Percentiles rank a stretch among this genome's conserved stretches.
Conservation (phyloP, 2,888 invertebrate genomes). For the Julus scandinavius region DNA sequence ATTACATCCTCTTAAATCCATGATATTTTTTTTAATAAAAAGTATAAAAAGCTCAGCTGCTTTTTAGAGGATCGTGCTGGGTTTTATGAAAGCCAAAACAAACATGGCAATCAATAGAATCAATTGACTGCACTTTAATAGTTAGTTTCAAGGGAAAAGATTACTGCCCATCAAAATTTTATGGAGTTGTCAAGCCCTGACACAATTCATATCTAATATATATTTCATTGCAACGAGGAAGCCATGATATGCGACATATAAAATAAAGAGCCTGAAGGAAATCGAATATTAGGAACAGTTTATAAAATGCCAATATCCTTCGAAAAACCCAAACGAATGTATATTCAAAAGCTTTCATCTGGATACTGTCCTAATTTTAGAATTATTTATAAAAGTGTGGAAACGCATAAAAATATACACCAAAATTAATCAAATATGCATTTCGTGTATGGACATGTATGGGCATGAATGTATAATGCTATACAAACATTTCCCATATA, state of each 20-base stretch:
- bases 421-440: no score
- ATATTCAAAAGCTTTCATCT: neutral
- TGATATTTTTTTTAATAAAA: neutral
- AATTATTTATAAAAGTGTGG: no score
- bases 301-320: no score
- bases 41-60: neutral
- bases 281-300: neutral
- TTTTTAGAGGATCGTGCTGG: neutral
- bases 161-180: slow-evolving; percentile 17
- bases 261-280: neutral
- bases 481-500: no score
- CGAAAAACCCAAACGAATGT: neutral
- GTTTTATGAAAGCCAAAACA: neutral
- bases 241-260: neutral
- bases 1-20: slow-evolving; percentile 15
- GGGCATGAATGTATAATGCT: no score
- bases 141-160: slow-evolving; percentile 5
- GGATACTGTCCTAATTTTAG: neutral
- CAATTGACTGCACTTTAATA: slow-evolving; percentile 20
- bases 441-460: no score
- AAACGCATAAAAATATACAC: no score
- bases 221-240: neutral
- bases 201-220: slow-evolving; percentile 26
- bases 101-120: neutral
- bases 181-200: slow-evolving; percentile 1